Evolutionary conservation across 2,113 vertebrate genomes (phyloP), one percentile per base, ranked within the genome.

Genomic region (Azemiops feae): DNA sequence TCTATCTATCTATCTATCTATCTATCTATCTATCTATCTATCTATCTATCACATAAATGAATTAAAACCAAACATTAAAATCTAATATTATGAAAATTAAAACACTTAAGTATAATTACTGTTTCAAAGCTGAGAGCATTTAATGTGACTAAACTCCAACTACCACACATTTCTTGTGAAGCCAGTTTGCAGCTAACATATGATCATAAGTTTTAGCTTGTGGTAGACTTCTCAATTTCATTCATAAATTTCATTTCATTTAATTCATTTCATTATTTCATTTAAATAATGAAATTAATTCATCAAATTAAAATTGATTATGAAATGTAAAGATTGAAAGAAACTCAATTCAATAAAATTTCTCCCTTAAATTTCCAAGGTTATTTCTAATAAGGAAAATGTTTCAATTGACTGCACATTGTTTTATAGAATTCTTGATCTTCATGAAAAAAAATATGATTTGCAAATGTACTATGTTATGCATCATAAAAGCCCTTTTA

Each of bases 231-330:
- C 0, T 85, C 85, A 9, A 3, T 88, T 88, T 55, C 11, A 50
- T 93, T 89, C 43, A 45, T 45, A 45, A 45, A 45, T 52, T 1
- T 45, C 74, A 91, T 52, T 93, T 43, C 90, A 92, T 94, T 88
- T 55, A 14, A 54, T 93, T 11, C 50, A 50, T 85, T 93, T 94
- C 93, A 91, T 52, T 2, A 91, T 52, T 2, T 43, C 74, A 91
- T 53, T 93, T 89, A 92, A 94, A 23, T 94, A 93, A 43, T 43
- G 43, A 54, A 54, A 54, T 54, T 54, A 54, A 16, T 54, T 54
- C 53, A 54, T 18, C 92, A 96, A 96, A 93, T 81, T 96, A 95
- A 97, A 96, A 52, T 27, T 93, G 85, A 89, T 52, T 45, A 47
- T 58, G 64, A 74, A 2, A n/a, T 58, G 6, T 43, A 7, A 90